A percentile compares a stretch with the other conserved stretches of the same genome.
Evolutionary conservation across 1,140 invertebrate genomes (phyloP).

Genomic region (Calycopis cecrops): DNA sequence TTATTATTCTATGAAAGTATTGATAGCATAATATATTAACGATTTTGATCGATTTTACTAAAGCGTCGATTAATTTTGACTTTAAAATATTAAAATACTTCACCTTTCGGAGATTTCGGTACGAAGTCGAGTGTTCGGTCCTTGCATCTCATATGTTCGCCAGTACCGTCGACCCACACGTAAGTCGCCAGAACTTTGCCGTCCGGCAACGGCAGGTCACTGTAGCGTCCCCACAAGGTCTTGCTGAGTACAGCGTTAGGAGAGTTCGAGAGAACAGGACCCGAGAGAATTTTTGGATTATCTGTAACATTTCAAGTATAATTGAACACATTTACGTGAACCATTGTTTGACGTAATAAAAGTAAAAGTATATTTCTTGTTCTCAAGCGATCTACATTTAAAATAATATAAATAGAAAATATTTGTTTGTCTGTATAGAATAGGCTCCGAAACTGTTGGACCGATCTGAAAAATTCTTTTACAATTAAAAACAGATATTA

Average conservation of each 20-base stretch:
- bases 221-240: constrained; percentile 19
- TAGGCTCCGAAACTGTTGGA: too few species aligned
- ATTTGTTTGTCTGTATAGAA: too few species aligned
- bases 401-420: too few species aligned
- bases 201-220: constrained; percentile 81
- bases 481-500: too few species aligned
- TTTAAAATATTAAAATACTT: too few species aligned
- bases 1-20: too few species aligned
- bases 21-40: too few species aligned
- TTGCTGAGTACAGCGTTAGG: constrained; percentile 15
- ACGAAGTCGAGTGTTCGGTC: constrained; percentile 84
- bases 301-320: constrained; percentile 1
- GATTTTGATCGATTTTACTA: background rate
- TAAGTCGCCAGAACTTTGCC: constrained; percentile 86
- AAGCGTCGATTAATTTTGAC: background rate
- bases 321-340: too few species aligned
- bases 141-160: constrained; percentile 88
- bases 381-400: too few species aligned
- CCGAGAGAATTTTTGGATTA: constrained; percentile 17
- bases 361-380: too few species aligned
- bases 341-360: too few species aligned
- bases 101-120: constrained; percentile 81
- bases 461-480: too few species aligned
- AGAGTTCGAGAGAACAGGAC: constrained; percentile 12
- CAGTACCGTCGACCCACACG: constrained; percentile 95